A percentile compares a stretch with the other conserved stretches of the same genome.
These are phyloP conservation scores for Patiria pectinifera DNA, from an alignment of 53 echinoderm and acorn worm species.

Conservation along the genomic window DNA sequence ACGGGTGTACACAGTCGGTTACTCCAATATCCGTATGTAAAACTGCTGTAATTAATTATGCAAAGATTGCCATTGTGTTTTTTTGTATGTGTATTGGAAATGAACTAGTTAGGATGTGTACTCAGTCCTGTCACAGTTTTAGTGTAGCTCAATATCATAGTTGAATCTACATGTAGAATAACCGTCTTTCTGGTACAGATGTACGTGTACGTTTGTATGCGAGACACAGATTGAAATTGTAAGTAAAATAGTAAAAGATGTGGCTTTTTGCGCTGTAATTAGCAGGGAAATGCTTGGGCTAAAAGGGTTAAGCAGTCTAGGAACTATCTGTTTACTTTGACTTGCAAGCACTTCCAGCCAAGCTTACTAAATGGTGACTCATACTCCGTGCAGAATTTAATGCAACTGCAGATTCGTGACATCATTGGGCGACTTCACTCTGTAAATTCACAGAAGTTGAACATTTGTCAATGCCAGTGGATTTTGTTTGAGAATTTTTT, in stretches of 20 bases:
- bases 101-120: background rate
- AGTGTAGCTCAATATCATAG: background rate
- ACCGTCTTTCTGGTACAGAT: background rate
- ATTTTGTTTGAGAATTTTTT: no score
- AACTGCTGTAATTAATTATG: background rate
- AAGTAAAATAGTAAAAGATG: background rate
- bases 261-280: no score
- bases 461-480: no score
- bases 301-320: no score
- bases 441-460: no score
- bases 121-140: background rate
- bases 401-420: no score
- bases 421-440: no score
- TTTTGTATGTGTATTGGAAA: background rate
- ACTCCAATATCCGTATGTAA: background rate
- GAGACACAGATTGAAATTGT: background rate
- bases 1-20: background rate
- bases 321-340: no score
- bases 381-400: no score
- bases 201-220: background rate
- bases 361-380: no score
- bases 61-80: background rate
- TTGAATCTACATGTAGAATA: background rate
- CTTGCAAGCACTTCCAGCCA: no score
- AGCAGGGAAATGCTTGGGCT: no score